Conservation (phyloP, 2,888 invertebrate species). For the Seira ritae region DNA sequence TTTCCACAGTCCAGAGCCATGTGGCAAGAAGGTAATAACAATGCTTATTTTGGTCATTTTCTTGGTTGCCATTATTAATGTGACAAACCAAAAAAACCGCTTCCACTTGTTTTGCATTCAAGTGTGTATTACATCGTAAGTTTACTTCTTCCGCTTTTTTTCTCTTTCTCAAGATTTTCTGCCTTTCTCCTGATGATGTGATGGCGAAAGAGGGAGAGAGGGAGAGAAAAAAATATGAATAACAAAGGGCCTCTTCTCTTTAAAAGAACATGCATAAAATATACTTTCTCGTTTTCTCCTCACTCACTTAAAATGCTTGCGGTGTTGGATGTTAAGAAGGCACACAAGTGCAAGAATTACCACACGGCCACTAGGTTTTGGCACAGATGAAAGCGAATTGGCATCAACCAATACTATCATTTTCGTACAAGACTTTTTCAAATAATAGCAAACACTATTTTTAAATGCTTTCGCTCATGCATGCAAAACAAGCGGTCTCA, state of each 20-base stretch:
- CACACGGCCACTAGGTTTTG: constrained; percentile 64
- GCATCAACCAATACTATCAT: constrained; percentile 63
- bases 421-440: constrained; percentile 52
- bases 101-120: constrained; percentile 15
- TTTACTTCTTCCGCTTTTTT: background rate
- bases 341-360: constrained; percentile 58
- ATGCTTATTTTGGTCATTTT: constrained; percentile 19
- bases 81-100: constrained; percentile 1
- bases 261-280: constrained; percentile 5
- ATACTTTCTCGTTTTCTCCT: constrained; percentile 16
- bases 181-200: background rate
- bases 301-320: background rate
- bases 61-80: background rate
- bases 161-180: background rate
- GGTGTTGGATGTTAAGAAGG: background rate
- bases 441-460: constrained; percentile 32
- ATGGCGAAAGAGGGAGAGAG: no score
- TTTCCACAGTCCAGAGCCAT: background rate
- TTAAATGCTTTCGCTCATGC: constrained; percentile 59
- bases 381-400: constrained; percentile 63
- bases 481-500: constrained; percentile 66
- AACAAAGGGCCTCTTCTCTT: constrained; percentile 1
- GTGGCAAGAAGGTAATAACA: constrained; percentile 21
- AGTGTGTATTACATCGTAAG: constrained; percentile 1
- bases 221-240: constrained; percentile 14